Evolutionary conservation across 1,140 invertebrate species (phyloP), one percentile per base, ranked within the genome.

Genomic region (Orius insidiosus): DNA sequence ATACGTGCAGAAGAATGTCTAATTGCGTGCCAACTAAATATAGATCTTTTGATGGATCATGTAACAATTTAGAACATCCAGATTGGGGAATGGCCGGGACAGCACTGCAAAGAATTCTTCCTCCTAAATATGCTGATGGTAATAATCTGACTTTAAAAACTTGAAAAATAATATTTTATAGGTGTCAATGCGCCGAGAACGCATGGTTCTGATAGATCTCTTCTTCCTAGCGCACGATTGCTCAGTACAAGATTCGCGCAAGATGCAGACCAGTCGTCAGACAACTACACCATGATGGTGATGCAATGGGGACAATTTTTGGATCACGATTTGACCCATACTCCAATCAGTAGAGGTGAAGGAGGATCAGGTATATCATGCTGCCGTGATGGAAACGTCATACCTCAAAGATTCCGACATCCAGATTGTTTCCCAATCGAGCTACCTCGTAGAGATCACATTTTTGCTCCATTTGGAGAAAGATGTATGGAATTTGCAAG

Each of bases 381-480:
- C 46, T 63, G 60, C 36, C 41, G 54, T 14, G 53, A 57, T 13
- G 59, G 61, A 14, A 53, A 56, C 18, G 41, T 56, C 5, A 55
- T 61, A 6, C 50, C 40, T 65, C 63, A 55, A 59, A 66, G 46
- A 63, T 66, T 60, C 52, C 63, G 49, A 55, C 68, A 58, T 64
- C 76, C 34, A 2, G 64, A 66, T 46, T 79, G 76, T 56, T 78
- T 75, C 53, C 73, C 74, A 2, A 77, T 78, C 43, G 61, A 62
- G 34, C 62, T 76, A 0, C 67, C 71, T 9, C 41, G 54, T 18
- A 62, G 68, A 49, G 74, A 76, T 45, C 55, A 48, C 2, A 53
- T 59, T 43, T 60, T 60, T 24, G 45, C 54, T 1, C 53, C 50
- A 5, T 57, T 60, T 35, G 54, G 57, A 1, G 57, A 61, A 45